Percentiles rank a stretch among this genome's conserved stretches.
Conservation (phyloP, 2,797 vertebrate species). For the Pampus argenteus region DNA sequence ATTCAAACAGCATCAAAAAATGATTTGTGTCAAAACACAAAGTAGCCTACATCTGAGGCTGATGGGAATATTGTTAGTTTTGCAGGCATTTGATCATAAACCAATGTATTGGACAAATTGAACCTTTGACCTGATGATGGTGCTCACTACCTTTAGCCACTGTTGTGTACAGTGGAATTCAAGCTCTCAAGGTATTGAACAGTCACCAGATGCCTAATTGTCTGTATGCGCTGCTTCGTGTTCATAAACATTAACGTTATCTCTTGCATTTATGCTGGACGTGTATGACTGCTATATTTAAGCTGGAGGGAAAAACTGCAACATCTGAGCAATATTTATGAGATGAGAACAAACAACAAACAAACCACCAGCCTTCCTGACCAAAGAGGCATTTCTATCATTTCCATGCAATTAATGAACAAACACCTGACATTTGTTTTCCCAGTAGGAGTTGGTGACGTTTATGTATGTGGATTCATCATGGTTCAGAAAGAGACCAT, state of each 20-base stretch:
- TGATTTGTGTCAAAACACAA: too few relatives aligned
- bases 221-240: neutral
- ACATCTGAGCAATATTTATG: neutral
- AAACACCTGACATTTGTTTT: constrained; percentile 28
- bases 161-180: neutral
- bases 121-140: too few relatives aligned
- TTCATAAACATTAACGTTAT: neutral
- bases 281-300: neutral
- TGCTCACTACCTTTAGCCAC: too few relatives aligned
- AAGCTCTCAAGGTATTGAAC: neutral
- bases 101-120: too few relatives aligned
- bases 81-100: too few relatives aligned
- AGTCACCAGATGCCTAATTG: neutral
- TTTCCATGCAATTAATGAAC: constrained; percentile 16
- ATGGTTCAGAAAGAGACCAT: neutral
- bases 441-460: constrained; percentile 26
- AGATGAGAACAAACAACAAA: constrained; percentile 17
- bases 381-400: constrained; percentile 15
- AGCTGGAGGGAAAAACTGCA: neutral
- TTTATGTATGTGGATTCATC: constrained; percentile 22
- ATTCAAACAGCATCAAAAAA: too few relatives aligned
- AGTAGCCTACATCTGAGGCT: too few relatives aligned
- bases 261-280: neutral
- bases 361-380: neutral
- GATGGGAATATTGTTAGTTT: too few relatives aligned